Evolutionary conservation across 2,113 vertebrate genomes (phyloP).

Genomic region (Notarius quadriscutis): DNA sequence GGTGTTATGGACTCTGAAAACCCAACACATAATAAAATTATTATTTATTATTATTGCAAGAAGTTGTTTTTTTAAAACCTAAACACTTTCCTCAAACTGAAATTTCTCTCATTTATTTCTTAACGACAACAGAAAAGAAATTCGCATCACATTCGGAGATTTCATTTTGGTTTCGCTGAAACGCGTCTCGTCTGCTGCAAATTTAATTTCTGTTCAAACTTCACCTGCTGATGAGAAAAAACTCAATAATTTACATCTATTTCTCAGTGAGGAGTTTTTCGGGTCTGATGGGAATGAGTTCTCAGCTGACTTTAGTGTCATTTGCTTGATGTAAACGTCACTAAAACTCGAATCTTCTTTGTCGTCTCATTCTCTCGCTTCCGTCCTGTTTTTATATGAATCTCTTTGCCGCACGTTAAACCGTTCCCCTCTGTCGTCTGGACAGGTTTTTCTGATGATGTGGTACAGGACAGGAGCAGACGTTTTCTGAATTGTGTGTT

Average conservation of each 20-base stretch:
- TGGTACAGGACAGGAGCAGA: not conserved
- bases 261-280: not conserved
- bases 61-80: not conserved
- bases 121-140: not conserved
- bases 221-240: not conserved
- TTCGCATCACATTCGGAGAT: not conserved
- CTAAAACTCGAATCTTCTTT: too few species aligned
- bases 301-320: not conserved
- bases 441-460: not conserved
- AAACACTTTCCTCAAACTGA: not conserved
- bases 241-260: not conserved
- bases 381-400: not conserved
- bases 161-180: not conserved
- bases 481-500: not conserved
- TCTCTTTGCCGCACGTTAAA: not conserved
- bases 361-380: not conserved
- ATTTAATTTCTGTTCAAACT: not conserved
- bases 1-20: not conserved
- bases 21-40: not conserved
- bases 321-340: not conserved
- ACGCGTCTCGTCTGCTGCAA: rapidly evolving
- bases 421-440: not conserved
- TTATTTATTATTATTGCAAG: not conserved
- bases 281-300: not conserved
- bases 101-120: not conserved